A percentile compares a stretch with the other conserved stretches of the same genome.
These are phyloP conservation scores for Tokudaia tokunoshimensis DNA, from an alignment of 2,797 vertebrate species.

Conservation along the genomic window DNA sequence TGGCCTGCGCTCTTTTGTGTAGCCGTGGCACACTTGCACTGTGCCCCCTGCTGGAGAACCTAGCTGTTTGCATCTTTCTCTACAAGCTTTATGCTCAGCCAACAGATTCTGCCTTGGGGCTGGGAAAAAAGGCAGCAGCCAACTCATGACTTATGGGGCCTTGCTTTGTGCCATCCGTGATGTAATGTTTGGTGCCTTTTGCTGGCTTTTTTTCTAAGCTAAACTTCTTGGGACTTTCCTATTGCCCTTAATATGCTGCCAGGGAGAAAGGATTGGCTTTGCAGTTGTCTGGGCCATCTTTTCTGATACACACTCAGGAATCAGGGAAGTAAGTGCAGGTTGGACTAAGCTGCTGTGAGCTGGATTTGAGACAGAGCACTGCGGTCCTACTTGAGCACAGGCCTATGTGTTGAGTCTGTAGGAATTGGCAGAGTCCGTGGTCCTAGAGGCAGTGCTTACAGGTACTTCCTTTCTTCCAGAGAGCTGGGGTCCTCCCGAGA, in stretches of 20 bases:
- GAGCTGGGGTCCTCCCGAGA: neutral
- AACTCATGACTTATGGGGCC: neutral
- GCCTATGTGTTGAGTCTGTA: fast-evolving
- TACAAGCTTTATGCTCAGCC: neutral
- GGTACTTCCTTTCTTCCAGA: neutral
- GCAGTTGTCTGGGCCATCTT: neutral
- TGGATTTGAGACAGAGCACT: neutral
- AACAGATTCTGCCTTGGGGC: fast-evolving
- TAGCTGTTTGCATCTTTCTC: neutral
- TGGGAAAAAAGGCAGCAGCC: neutral
- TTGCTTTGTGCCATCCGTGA: neutral
- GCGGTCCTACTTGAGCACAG: fast-evolving
- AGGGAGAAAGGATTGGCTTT: neutral
- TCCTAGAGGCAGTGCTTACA: neutral
- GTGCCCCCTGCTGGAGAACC: neutral
- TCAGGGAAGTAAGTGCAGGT: neutral
- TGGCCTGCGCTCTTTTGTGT: fast-evolving
- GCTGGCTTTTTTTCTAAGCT: neutral
- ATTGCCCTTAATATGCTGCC: neutral
- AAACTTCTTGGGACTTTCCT: neutral
- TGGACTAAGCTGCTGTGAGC: neutral
- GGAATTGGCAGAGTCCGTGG: fast-evolving
- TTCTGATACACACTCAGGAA: neutral
- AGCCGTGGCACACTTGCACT: neutral
- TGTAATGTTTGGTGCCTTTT: neutral